phyloP scores from a whole-genome alignment of 2,797 vertebrate species.

The Poeciliopsis paucimaculata region DNA sequence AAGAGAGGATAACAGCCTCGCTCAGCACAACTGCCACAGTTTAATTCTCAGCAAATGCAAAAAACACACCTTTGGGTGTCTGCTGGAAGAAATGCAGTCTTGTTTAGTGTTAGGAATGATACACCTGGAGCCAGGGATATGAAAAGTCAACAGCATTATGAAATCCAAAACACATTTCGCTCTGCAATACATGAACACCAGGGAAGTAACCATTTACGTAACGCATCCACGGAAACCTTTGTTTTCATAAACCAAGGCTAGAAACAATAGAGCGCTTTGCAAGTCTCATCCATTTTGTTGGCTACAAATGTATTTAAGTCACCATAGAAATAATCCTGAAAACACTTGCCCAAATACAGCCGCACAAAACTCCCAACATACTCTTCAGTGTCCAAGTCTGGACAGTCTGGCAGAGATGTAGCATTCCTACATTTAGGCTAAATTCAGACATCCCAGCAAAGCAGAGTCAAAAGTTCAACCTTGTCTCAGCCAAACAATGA shows the following conservation, averaged over 20 bases:
- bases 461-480: constrained; percentile 58
- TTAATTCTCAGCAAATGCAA: constrained; percentile 23
- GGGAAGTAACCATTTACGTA: constrained; percentile 35
- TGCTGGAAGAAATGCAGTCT: constrained; percentile 42
- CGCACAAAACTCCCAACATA: constrained; percentile 34
- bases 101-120: constrained; percentile 18
- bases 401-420: constrained; percentile 61
- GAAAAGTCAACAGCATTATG: constrained; percentile 41
- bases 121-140: constrained; percentile 37
- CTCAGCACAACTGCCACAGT: constrained; percentile 67
- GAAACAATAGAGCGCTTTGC: constrained; percentile 38
- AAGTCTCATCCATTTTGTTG: constrained; percentile 31
- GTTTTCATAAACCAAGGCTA: constrained; percentile 40
- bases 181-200: constrained; percentile 26
- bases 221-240: constrained; percentile 41
- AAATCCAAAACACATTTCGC: constrained; percentile 45
- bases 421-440: constrained; percentile 67
- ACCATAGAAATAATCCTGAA: constrained; percentile 49
- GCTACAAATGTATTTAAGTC: constrained; percentile 61
- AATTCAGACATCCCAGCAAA: constrained; percentile 68
- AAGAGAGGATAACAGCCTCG: constrained; percentile 60
- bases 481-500: constrained; percentile 67
- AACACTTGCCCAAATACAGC: constrained; percentile 52
- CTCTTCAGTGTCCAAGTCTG: constrained; percentile 51
- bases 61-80: constrained; percentile 51